Base-by-base conservation (phyloP, 2,113 vertebrate species). In the Nanorana parkeri region DNA sequence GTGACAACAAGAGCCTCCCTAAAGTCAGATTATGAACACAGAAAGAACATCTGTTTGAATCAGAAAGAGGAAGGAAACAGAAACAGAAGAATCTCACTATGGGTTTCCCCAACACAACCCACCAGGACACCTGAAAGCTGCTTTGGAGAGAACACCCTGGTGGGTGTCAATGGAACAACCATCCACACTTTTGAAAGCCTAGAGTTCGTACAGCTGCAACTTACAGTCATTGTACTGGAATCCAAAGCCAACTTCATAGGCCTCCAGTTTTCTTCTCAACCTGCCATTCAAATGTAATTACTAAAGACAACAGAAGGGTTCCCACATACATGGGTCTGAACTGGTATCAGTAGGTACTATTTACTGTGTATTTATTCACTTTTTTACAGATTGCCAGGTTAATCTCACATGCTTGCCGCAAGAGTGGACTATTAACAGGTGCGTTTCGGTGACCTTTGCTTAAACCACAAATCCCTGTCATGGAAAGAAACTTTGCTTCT, bases 11-110 rank as follows among this genome's bases (percentile, higher is more conserved):
- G 10, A 47, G 41, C n/a, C 20, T 74, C 11, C 15, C 55, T 17
- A 36, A 58, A 75, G 47, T 66, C 26, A 32, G 23, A 56, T 23
- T 17, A 17, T 26, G 21, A 36, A n/a, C 24, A 78, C 7, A 64
- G 15, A 84, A 87, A 77, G 1, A 86, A 78, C 85, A 86, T 73
- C 84, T 87, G 88, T 52, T 55, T 64, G 75, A 68, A 67, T 69
- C 85, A 88, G 71, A 93, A 92, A 92, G 90, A 77, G 91, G 91
- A 93, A 89, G 85, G 15, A 56, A 51, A 60, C 60, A 55, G 20
- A 54, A 1, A 55, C 68, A 74, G 68, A 75, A 87, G 85, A 77
- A 69, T 58, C 36, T 0, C 78, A 2, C 0, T 21, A 29, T 0
- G 89, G 89, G 89, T 84, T 92, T 91, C 87, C 91, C 91, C 85